Evolutionary conservation across 2,888 invertebrate genomes (phyloP).

Genomic region (Caenorhabditis sp.): DNA sequence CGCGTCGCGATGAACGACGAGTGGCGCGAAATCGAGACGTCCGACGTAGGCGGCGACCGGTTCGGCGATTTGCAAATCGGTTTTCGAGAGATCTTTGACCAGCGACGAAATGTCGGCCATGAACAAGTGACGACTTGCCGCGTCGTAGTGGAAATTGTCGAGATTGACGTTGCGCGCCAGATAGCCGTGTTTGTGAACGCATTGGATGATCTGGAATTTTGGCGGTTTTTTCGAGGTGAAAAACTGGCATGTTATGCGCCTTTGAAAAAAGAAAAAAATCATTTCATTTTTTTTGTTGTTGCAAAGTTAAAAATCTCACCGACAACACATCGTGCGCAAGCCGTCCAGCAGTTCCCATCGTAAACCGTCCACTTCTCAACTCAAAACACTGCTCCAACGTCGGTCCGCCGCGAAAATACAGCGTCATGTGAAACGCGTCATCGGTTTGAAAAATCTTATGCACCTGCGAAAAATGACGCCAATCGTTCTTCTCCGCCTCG

Average conservation of each 20-base stretch:
- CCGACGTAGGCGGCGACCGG: slow-evolving; percentile 41
- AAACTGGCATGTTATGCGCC: too few relatives aligned
- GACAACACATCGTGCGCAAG: slow-evolving; percentile 52
- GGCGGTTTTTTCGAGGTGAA: too few relatives aligned
- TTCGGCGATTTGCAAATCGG: neutral
- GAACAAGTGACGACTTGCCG: slow-evolving; percentile 59
- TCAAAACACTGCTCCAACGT: slow-evolving; percentile 49
- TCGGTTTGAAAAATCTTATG: slow-evolving; percentile 45
- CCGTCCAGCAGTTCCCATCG: slow-evolving; percentile 52
- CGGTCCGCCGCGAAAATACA: slow-evolving; percentile 57
- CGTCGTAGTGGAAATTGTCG: slow-evolving; percentile 55
- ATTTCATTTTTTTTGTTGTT: too few relatives aligned
- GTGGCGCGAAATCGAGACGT: slow-evolving; percentile 49
- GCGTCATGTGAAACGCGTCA: slow-evolving; percentile 31
- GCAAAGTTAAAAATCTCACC: slow-evolving; percentile 20
- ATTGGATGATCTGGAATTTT: slow-evolving; percentile 31
- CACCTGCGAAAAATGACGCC: slow-evolving; percentile 54
- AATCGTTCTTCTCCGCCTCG: slow-evolving; percentile 44
- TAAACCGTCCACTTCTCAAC: slow-evolving; percentile 39
- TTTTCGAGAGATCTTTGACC: slow-evolving; percentile 17
- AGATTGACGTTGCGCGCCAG: slow-evolving; percentile 43
- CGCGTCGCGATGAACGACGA: slow-evolving; percentile 26
- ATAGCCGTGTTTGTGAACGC: slow-evolving; percentile 41
- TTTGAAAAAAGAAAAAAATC: too few relatives aligned
- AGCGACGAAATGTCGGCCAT: slow-evolving; percentile 56